phyloP scores from a whole-genome alignment of 2,888 invertebrate genomes.

The Pheosia gnoma region DNA sequence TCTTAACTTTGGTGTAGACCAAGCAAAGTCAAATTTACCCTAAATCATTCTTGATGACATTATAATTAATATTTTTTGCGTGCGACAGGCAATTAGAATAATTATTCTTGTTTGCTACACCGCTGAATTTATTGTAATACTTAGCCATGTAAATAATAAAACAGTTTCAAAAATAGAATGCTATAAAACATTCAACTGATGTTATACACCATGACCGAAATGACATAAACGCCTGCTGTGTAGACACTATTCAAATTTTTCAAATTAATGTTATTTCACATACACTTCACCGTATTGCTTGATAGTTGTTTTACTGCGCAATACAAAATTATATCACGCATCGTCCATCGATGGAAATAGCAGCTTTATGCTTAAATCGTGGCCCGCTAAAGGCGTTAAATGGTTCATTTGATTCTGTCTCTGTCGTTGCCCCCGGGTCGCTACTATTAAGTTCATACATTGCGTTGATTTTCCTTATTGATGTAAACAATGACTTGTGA shows the following conservation, averaged over 20 bases:
- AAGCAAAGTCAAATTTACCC: too few species aligned
- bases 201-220: slow-evolving; percentile 9
- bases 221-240: background rate
- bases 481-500: too few species aligned
- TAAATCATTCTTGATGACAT: too few species aligned
- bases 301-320: background rate
- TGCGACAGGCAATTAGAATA: too few species aligned
- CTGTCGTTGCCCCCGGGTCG: background rate
- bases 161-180: background rate
- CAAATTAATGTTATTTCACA: background rate
- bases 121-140: too few species aligned
- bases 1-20: too few species aligned
- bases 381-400: background rate
- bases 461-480: background rate
- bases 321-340: slow-evolving; percentile 9
- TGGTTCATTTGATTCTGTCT: background rate
- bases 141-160: background rate
- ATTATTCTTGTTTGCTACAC: too few species aligned
- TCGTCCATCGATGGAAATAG: slow-evolving; percentile 15
- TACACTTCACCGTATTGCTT: too few species aligned
- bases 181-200: slow-evolving; percentile 8
- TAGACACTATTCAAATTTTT: background rate
- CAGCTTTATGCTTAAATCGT: slow-evolving; percentile 8
- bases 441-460: background rate
- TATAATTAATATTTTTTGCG: too few species aligned